A percentile compares a stretch with the other conserved stretches of the same genome.
Evolutionary conservation across 2,113 vertebrate genomes (phyloP).

Genomic region (Erythrolamprus reginae): DNA sequence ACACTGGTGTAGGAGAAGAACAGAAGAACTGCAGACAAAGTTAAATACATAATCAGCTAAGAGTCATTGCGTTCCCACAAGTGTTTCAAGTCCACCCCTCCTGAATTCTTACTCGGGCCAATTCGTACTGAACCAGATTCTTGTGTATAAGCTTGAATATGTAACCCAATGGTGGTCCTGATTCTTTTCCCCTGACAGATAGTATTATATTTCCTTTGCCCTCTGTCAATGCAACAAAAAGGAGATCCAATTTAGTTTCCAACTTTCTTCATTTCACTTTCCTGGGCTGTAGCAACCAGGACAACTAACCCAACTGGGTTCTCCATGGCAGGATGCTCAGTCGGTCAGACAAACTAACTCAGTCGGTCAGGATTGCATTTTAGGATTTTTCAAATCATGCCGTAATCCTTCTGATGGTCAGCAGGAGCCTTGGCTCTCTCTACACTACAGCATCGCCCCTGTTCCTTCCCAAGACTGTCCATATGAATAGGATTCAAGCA

Average conservation of each 20-base stretch:
- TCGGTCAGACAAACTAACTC: background rate
- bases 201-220: background rate
- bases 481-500: background rate
- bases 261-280: background rate
- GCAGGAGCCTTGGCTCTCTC: background rate
- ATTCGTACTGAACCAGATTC: background rate
- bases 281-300: background rate
- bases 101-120: background rate
- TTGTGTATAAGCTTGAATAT: background rate
- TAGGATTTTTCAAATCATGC: background rate
- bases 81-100: background rate
- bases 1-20: background rate
- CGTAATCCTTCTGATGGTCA: background rate
- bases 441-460: background rate
- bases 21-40: background rate
- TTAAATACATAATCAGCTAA: background rate
- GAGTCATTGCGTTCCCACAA: background rate
- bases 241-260: background rate
- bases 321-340: background rate
- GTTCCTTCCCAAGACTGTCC: background rate
- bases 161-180: background rate
- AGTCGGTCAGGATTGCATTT: background rate
- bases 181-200: background rate
- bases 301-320: background rate
- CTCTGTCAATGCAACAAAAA: background rate